Base-by-base conservation (phyloP, 2,797 vertebrate genomes). In the Melanogrammus aeglefinus region DNA sequence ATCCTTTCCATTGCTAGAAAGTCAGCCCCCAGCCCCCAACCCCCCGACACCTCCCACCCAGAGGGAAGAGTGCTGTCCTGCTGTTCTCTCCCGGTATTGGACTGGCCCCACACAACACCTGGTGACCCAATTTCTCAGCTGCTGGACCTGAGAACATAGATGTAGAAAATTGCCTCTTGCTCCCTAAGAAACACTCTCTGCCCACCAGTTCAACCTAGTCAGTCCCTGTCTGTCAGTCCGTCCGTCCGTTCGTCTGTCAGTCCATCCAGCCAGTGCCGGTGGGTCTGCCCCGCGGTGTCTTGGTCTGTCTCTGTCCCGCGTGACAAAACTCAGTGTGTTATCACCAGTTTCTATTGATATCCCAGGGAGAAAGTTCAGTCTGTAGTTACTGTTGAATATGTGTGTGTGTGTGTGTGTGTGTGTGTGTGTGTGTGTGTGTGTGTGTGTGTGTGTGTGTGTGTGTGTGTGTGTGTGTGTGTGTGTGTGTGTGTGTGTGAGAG, bases 301-400 rank as follows among this genome's bases (percentile, higher is more conserved):
- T n/a, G 39, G 75, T 82, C 85, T 87, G 88, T 85, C 86, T 90
- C 21, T 87, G 83, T 88, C 82, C 86, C 87, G 82, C 57, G 80
- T 90, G 89, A 91, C 89, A 85, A 88, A 90, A 88, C 76, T 75
- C 72, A 84, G 86, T 63, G 57, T 57, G 51, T 91, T 90, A 92
- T 91, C 89, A 87, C 85, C 86, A 90, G 77, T 92, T 92, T 92
- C 92, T 89, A 92, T 93, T 91, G 84, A 86, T 79, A 81, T 81
- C 69, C 38, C 77, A 16, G 84, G 77, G 83, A 90, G 90, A 88
- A 91, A 89, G 88, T 87, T 78, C 81, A 75, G 80, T 90, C 85
- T 74, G 73, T 82, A 85, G 83, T 88, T 76, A 86, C 88, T 87
- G 83, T 87, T 89, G 87, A 87, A 82, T 87, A 80, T 81, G 12